Evolutionary conservation across 2,113 vertebrate genomes (phyloP).

Genomic region (Neotoma lepida): DNA sequence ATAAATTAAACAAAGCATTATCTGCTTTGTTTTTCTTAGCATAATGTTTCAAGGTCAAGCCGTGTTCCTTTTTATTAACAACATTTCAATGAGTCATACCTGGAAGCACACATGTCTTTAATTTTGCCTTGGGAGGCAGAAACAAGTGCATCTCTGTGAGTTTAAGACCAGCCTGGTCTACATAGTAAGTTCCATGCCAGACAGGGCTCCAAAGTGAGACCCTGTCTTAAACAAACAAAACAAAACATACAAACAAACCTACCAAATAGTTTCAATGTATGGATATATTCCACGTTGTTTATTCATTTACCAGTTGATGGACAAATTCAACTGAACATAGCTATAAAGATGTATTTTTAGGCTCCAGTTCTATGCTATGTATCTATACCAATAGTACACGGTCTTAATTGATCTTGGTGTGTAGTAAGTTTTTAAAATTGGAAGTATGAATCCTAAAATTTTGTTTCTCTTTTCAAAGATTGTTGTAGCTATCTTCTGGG

Average conservation of each 20-base stretch:
- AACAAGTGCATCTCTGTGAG: neutral
- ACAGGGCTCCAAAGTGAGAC: neutral
- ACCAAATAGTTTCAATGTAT: neutral
- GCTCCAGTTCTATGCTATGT: neutral
- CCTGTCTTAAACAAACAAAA: neutral
- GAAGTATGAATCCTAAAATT: conserved; percentile 40
- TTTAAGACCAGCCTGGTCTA: neutral
- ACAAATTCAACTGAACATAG: conserved; percentile 54
- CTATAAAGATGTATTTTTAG: conserved; percentile 6
- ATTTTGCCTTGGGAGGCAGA: neutral
- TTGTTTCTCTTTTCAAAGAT: conserved; percentile 48
- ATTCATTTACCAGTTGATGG: neutral
- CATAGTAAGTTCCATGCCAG: neutral
- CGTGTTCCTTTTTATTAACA: neutral
- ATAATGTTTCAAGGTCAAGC: neutral
- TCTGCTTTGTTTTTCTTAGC: neutral
- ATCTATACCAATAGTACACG: neutral
- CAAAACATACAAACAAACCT: neutral
- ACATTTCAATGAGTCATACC: neutral
- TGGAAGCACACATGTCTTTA: neutral
- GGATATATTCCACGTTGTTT: neutral
- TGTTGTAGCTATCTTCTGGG: conserved; percentile 19
- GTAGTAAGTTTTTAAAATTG: conserved; percentile 47
- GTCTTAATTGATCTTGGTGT: conserved; percentile 1
- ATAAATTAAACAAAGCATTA: too few relatives aligned